Evolutionary conservation across 2,888 invertebrate species (phyloP), one percentile per base, ranked within the genome.

Genomic region (Acrocera orbiculus): DNA sequence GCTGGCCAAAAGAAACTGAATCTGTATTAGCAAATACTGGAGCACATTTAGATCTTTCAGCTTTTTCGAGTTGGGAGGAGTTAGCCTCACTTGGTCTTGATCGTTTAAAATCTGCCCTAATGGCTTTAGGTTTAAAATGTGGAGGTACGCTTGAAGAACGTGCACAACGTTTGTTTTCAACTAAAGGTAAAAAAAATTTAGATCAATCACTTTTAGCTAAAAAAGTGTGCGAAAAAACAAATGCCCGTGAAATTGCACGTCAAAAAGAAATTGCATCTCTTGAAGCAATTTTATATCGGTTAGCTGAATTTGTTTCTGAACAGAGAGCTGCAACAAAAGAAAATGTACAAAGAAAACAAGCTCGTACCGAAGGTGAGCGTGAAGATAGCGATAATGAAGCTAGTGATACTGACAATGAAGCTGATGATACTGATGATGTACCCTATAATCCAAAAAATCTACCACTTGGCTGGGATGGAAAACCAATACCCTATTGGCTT

Each of bases 401-500:
- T 31, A 85, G 83, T 46, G 87, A 70, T 47, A 67, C 63, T 0
- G 70, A 70, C 19, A 80, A 77, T 30, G 82, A 83, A 28, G 83
- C 90, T 39, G 87, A 89, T 45, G 87, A 92, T 42, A 85, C 86
- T 30, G 82, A 86, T 52, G 92, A 93, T 52, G 87, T 96, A 20
- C 96, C 96, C 0, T 98, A 98, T 59, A 99, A 99, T 65, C 98
- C 98, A 0, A 99, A 99, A 63, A 99, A 99, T 64, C 64, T 99
- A 35, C 98, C 98, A 0, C 72, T 99, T 0, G 98, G 96, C 0
- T 98, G 95, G 95, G 96, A 96, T 62, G 95, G 95, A 35, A 96
- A 95, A 56, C 77, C 77, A 1, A 77, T 77, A 43, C 95, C 96
- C 0, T 96, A 96, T 61, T 96, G 96, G 96, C 61, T 98, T 35